phyloP scores from a whole-genome alignment of 2,113 vertebrate species.

The Sterrhoptilus dennistouni region DNA sequence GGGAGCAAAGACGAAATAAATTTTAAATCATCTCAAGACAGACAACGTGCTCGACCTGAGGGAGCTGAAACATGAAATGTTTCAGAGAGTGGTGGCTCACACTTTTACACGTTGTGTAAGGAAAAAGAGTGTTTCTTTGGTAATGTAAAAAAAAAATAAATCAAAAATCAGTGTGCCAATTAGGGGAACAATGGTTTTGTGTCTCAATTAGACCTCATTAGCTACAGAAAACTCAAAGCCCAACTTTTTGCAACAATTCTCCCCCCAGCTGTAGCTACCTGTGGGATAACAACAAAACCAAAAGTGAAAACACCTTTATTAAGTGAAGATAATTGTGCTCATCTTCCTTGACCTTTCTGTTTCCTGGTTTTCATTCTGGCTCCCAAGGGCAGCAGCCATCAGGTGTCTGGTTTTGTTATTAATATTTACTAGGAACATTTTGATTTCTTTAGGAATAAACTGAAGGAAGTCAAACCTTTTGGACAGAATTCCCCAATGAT shows the following conservation, averaged over 20 bases:
- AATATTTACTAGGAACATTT: background rate
- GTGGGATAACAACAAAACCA: background rate
- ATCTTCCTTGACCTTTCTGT: constrained; percentile 34
- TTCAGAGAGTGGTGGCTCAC: background rate
- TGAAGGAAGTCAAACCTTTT: background rate
- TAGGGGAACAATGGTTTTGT: constrained; percentile 35
- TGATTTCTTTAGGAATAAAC: background rate
- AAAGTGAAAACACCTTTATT: background rate
- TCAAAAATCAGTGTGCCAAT: constrained; percentile 43
- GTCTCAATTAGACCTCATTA: constrained; percentile 13
- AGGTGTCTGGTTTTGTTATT: background rate
- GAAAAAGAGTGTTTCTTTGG: background rate
- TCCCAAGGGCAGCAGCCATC: background rate
- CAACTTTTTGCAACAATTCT: background rate
- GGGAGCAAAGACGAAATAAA: background rate
- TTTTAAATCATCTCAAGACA: background rate
- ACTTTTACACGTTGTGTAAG: background rate
- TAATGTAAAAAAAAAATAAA: constrained; percentile 39
- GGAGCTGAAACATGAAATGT: background rate
- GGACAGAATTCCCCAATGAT: background rate
- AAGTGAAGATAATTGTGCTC: constrained; percentile 21
- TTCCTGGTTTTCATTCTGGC: background rate
- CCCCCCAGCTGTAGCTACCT: background rate
- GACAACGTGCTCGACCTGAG: background rate
- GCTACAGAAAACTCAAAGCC: background rate